These are phyloP conservation scores for Pachyseris speciosa DNA, from an alignment of 64 coral and sea anemone species.

Conservation along the genomic window DNA sequence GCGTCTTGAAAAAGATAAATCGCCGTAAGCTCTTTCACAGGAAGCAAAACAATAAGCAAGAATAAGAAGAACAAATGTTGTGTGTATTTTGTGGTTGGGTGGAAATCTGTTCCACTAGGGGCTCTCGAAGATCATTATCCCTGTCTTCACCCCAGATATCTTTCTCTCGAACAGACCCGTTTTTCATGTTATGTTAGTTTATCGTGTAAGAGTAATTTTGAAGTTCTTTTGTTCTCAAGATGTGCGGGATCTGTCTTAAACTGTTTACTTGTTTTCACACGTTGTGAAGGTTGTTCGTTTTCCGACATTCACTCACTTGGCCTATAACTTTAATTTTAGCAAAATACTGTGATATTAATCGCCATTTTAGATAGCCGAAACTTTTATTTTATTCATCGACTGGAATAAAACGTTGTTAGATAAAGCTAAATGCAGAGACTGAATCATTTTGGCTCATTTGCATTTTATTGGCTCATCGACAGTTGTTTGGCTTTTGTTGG, in stretches of 20 bases:
- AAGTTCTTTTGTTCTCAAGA: not conserved
- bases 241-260: not conserved
- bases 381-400: constrained; percentile 22
- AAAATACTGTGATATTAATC: not conserved
- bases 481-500: not conserved
- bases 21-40: not conserved
- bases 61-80: not conserved
- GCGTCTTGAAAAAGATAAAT: not conserved
- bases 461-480: constrained; percentile 34
- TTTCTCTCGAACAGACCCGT: no score
- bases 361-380: not conserved
- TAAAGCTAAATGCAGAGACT: not conserved
- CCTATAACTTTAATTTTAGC: no score
- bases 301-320: no score
- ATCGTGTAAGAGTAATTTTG: not conserved
- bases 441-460: not conserved
- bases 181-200: not conserved
- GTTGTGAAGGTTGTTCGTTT: not conserved
- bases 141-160: no score
- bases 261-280: constrained; percentile 32
- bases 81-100: not conserved
- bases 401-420: not conserved
- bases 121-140: not conserved
- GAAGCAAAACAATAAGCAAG: not conserved
- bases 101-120: not conserved